A percentile compares a stretch with the other conserved stretches of the same genome.
These are phyloP conservation scores for Herpetotheres cachinnans DNA, from an alignment of 2,113 vertebrate species.

Conservation along the genomic window DNA sequence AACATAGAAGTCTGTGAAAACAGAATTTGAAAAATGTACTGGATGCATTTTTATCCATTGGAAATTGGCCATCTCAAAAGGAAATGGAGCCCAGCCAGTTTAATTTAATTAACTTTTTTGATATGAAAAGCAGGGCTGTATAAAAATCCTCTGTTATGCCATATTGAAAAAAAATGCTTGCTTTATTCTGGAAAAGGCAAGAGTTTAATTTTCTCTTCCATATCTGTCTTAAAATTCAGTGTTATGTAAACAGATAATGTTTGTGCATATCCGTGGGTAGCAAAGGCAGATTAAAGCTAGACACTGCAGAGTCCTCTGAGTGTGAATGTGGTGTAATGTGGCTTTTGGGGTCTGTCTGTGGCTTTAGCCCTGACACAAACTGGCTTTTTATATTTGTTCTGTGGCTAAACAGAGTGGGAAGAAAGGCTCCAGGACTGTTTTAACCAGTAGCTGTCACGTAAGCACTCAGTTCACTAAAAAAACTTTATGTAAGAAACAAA, in stretches of 20 bases:
- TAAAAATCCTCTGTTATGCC: neutral
- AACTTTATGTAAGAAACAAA: neutral
- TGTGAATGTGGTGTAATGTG: neutral
- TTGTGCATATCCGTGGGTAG: neutral
- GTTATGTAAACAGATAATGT: neutral
- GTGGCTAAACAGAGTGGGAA: neutral
- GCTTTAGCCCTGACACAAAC: neutral
- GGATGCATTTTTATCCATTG: neutral
- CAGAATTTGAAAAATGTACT: neutral
- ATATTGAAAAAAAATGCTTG: neutral
- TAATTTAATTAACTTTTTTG: slow-evolving; percentile 20
- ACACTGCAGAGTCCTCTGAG: neutral
- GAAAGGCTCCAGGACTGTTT: neutral
- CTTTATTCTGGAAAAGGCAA: neutral
- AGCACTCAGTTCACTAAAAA: neutral
- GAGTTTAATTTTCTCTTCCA: neutral
- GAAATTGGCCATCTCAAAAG: neutral
- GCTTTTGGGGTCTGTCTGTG: neutral
- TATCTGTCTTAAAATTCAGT: neutral
- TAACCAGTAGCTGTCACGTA: neutral
- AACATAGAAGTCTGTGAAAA: neutral
- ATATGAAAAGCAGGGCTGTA: neutral
- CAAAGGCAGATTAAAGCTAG: neutral
- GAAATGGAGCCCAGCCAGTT: neutral
- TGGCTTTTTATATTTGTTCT: neutral